Percentiles rank a stretch among this genome's conserved stretches.
These are phyloP conservation scores for Furcula furcula DNA, from an alignment of 2,888 invertebrate species.

Conservation along the genomic window DNA sequence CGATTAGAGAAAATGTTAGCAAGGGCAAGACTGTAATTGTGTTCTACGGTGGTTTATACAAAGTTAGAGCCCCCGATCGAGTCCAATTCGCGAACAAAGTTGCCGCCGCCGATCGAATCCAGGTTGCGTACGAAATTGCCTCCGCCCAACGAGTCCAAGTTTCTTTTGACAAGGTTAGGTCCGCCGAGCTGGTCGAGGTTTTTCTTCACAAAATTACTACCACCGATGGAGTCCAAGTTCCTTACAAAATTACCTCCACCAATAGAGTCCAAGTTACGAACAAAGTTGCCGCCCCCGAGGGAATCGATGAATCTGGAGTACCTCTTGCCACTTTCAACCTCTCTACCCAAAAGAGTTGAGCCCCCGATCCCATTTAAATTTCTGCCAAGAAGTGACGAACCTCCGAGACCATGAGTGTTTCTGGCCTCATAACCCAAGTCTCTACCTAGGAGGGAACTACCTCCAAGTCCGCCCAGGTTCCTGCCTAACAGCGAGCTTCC, in stretches of 20 bases:
- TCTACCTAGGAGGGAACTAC: slow-evolving; percentile 36
- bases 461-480: slow-evolving; percentile 32
- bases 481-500: slow-evolving; percentile 40
- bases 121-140: slow-evolving; percentile 68
- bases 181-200: slow-evolving; percentile 69
- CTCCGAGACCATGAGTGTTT: slow-evolving; percentile 34
- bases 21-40: slow-evolving; percentile 17
- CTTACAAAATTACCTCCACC: slow-evolving; percentile 72
- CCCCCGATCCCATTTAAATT: slow-evolving; percentile 43
- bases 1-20: slow-evolving; percentile 25
- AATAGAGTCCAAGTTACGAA: slow-evolving; percentile 62
- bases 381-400: slow-evolving; percentile 29
- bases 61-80: slow-evolving; percentile 78
- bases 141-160: slow-evolving; percentile 67
- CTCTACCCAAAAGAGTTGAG: slow-evolving; percentile 39
- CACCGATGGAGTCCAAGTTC: slow-evolving; percentile 62
- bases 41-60: slow-evolving; percentile 41
- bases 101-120: slow-evolving; percentile 76
- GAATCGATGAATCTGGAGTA: slow-evolving; percentile 48
- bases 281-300: slow-evolving; percentile 64
- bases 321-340: slow-evolving; percentile 37
- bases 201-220: slow-evolving; percentile 67
- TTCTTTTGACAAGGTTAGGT: slow-evolving; percentile 65
- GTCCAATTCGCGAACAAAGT: slow-evolving; percentile 74
- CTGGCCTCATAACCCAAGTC: slow-evolving; percentile 41